Conservation (phyloP, 2,888 invertebrate species). For the Orgyia antiqua region DNA sequence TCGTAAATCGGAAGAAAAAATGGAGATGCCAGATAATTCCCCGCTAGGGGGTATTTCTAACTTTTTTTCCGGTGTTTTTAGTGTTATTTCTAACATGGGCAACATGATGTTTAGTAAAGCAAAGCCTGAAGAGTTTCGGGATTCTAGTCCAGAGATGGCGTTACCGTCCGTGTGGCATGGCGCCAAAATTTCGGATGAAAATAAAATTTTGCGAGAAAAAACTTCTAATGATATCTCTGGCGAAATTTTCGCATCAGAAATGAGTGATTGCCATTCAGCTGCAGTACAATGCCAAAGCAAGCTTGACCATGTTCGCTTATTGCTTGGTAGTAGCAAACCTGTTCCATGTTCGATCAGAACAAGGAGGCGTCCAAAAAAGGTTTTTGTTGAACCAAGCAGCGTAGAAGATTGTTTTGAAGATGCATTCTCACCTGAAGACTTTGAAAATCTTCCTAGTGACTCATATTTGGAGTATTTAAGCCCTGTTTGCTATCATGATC, state of each 20-base stretch:
- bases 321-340: constrained; percentile 36
- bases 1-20: constrained; percentile 2
- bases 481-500: constrained; percentile 35
- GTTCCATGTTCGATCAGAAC: constrained; percentile 27
- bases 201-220: constrained; percentile 34
- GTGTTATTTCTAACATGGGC: constrained; percentile 47
- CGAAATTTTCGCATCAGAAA: constrained; percentile 35
- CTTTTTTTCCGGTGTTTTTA: constrained; percentile 57
- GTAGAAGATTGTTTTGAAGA: constrained; percentile 58
- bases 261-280: constrained; percentile 46
- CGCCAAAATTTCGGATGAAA: constrained; percentile 56
- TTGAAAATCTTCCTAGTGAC: constrained; percentile 38
- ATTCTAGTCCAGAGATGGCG: constrained; percentile 36
- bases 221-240: constrained; percentile 24
- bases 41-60: constrained; percentile 45
- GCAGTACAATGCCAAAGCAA: constrained; percentile 55
- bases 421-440: constrained; percentile 55
- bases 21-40: constrained; percentile 17
- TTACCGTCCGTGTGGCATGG: constrained; percentile 45
- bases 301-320: constrained; percentile 43
- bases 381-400: constrained; percentile 46
- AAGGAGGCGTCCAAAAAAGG: constrained; percentile 37
- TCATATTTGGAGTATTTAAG: constrained; percentile 40
- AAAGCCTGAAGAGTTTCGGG: constrained; percentile 42
- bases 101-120: constrained; percentile 47